Evolutionary conservation across 2,797 vertebrate genomes (phyloP), one percentile per base, ranked within the genome.

Genomic region (Selene dorsalis): DNA sequence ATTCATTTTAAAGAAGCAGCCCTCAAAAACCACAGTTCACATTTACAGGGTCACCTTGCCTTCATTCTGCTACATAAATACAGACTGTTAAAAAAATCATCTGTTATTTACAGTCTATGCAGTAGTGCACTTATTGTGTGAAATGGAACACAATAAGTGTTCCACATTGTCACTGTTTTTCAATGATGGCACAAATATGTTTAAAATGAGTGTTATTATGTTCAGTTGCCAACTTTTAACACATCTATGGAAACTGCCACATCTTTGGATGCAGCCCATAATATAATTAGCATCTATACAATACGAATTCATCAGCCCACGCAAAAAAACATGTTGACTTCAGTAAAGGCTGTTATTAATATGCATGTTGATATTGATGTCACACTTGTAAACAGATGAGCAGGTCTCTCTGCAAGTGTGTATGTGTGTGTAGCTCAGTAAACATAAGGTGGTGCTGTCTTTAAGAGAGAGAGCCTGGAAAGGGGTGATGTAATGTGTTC

Each of bases 401-500:
- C 82, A 35, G 58, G 43, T 80, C 69, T 82, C 62, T 41, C 30
- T 52, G 10, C 53, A 9, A 64, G 38, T 65, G 38, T 69, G 52
- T 73, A 35, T 75, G 80, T 73, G 86, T 85, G 82, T 83, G 87
- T 48, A 50, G 80, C 72, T 82, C 84, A 74, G 90, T 91, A 91
- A 90, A 93, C 91, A 92, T 89, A 92, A 93, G 92, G 92, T 87
- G 91, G 88, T 89, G 92, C 90, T 92, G 92, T 93, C 91, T 93
- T 92, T 92, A 92, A 90, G 91, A 86, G 83, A 83, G 91, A 81
- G 85, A 88, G 93, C 88, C 90, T 87, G 86, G 91, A 88, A 94
- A 94, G 90, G 88, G 93, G 88, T 95, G 94, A 95, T 94, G 94
- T 95, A 94, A 95, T 95, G 94, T 94, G 92, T 89, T 94, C 92